Percentiles rank a stretch among this genome's conserved stretches.
Evolutionary conservation across 2,888 invertebrate species (phyloP).

Genomic region (Torymus aiolomorphi): DNA sequence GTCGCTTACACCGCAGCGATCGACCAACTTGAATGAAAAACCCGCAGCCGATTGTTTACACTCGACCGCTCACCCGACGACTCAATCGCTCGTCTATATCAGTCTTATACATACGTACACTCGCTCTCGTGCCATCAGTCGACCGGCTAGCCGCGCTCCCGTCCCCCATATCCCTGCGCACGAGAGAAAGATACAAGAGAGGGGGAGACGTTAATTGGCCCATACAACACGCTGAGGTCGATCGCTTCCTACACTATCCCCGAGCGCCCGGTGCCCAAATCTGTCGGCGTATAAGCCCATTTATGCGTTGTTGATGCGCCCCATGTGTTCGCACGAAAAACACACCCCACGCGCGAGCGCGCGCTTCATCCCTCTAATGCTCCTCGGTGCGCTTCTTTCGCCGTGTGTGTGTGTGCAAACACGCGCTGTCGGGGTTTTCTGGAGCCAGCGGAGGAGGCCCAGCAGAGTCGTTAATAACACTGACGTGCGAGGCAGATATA

Average conservation of each 20-base stretch:
- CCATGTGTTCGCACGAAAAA: conserved; percentile 58
- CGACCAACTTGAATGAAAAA: too few species aligned
- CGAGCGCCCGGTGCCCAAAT: not conserved
- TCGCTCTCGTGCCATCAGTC: too few species aligned
- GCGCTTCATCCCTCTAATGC: conserved; percentile 2
- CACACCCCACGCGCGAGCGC: not conserved
- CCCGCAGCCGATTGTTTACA: too few species aligned
- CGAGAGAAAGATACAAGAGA: too few species aligned
- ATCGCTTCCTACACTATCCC: conserved; percentile 4
- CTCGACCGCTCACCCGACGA: too few species aligned
- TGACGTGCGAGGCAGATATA: conserved; percentile 20
- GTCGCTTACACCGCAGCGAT: too few species aligned
- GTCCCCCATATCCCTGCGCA: too few species aligned
- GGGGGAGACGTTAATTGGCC: conserved; percentile 62
- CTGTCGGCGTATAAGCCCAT: conserved; percentile 44
- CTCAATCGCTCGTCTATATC: too few species aligned
- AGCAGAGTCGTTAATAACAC: conserved; percentile 38
- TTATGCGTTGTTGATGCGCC: conserved; percentile 61
- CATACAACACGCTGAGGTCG: conserved; percentile 41
- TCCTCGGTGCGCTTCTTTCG: conserved; percentile 10
- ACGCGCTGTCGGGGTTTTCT: not conserved
- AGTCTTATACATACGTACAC: too few species aligned
- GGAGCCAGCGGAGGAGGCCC: not conserved
- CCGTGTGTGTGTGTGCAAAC: not conserved
- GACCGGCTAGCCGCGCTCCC: too few species aligned